phyloP scores from a whole-genome alignment of 2,888 invertebrate genomes.

The Esperia sulphurella region DNA sequence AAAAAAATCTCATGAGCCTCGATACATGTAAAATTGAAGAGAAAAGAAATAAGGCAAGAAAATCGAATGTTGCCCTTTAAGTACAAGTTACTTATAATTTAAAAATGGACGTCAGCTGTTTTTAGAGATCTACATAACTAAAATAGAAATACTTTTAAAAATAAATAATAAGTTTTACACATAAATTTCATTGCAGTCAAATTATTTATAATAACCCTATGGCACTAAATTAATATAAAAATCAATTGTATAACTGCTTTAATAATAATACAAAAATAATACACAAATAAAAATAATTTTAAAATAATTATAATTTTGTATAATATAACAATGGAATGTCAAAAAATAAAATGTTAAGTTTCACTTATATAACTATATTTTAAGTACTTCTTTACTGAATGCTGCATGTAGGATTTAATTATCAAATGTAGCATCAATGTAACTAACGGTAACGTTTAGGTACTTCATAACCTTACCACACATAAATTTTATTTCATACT shows the following conservation, averaged over 20 bases:
- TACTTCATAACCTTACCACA: too few species aligned
- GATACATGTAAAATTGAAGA: neutral
- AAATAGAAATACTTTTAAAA: conserved; percentile 8
- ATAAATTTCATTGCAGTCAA: conserved; percentile 18
- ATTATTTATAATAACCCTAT: conserved; percentile 45
- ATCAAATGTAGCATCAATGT: conserved; percentile 30
- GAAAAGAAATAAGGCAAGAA: conserved; percentile 8
- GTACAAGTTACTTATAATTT: conserved; percentile 4
- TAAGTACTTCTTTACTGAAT: neutral
- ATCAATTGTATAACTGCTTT: conserved; percentile 11
- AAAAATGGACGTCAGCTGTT: conserved; percentile 14
- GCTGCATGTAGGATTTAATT: conserved; percentile 10
- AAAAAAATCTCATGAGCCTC: conserved; percentile 6
- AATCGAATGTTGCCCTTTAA: neutral
- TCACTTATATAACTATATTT: conserved; percentile 6
- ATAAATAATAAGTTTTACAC: neutral
- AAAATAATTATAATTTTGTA: conserved; percentile 13
- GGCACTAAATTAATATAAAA: conserved; percentile 55
- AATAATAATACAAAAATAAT: conserved; percentile 10
- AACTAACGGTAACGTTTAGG: too few species aligned
- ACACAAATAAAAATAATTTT: neutral
- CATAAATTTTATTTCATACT: too few species aligned
- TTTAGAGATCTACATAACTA: conserved; percentile 9
- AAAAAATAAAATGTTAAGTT: conserved; percentile 19
- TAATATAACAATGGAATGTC: conserved; percentile 37